phyloP scores from a whole-genome alignment of 1,140 invertebrate species.

The Meloidogyne exigua region DNA sequence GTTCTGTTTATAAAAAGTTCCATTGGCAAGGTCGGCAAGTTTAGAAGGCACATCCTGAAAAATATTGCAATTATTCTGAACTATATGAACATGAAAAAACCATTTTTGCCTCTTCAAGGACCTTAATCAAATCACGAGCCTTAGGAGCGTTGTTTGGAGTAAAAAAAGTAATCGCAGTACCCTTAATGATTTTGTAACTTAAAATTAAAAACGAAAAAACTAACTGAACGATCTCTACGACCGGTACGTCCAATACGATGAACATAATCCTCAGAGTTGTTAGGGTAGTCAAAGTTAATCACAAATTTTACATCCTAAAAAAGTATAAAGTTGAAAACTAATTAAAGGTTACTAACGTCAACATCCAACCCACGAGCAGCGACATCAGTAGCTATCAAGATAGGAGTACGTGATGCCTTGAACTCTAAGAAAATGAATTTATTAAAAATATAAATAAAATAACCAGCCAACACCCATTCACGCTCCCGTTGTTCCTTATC shows the following conservation, averaged over 20 bases:
- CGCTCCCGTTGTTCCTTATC: slow-evolving; percentile 68
- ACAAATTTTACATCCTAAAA: slow-evolving; percentile 95
- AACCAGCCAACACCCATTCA: slow-evolving; percentile 72
- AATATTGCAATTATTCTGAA: slow-evolving; percentile 9
- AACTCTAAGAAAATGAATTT: too few species aligned
- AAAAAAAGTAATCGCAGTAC: slow-evolving; percentile 97
- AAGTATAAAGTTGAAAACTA: background rate
- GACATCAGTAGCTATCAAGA: slow-evolving; percentile 93
- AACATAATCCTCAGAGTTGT: slow-evolving; percentile 96
- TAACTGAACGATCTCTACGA: slow-evolving; percentile 17
- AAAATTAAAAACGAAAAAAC: background rate
- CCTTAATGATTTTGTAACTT: slow-evolving; percentile 63
- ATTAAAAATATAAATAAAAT: slow-evolving; percentile 66
- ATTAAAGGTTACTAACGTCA: background rate
- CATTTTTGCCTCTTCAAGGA: slow-evolving; percentile 57
- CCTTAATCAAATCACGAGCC: slow-evolving; percentile 57
- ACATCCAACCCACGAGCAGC: slow-evolving; percentile 93
- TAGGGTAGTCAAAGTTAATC: slow-evolving; percentile 97
- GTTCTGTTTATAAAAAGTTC: background rate
- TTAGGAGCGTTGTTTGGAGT: slow-evolving; percentile 77
- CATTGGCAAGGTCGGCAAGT: slow-evolving; percentile 25
- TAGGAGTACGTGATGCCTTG: slow-evolving; percentile 77
- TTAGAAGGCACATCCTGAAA: slow-evolving; percentile 20
- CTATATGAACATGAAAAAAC: background rate
- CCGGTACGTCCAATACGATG: slow-evolving; percentile 75